Conservation (phyloP, 2,113 vertebrate genomes). For the Glaucidium brasilianum region DNA sequence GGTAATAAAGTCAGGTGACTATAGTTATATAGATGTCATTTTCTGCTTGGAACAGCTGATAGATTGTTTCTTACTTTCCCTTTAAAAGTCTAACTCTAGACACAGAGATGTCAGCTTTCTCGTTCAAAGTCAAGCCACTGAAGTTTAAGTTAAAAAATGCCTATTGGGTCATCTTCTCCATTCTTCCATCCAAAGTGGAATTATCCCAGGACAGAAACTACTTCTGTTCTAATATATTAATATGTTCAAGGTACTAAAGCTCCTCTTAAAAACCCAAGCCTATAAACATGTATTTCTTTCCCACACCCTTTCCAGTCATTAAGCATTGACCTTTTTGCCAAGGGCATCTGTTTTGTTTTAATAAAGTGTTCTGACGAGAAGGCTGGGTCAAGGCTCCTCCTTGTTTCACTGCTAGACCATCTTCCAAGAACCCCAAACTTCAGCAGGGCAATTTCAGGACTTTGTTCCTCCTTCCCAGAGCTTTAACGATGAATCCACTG, state of each 20-base stretch:
- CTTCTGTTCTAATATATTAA: not conserved
- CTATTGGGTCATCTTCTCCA: not conserved
- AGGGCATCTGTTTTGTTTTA: slow-evolving; percentile 8
- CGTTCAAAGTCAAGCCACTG: not conserved
- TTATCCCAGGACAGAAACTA: not conserved
- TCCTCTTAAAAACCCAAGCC: not conserved
- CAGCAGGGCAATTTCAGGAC: not conserved
- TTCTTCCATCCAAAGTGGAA: not conserved
- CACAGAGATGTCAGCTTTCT: not conserved
- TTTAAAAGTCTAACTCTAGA: not conserved
- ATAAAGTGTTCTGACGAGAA: not conserved
- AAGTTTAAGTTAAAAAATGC: not conserved
- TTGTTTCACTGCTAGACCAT: not conserved
- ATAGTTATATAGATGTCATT: not conserved
- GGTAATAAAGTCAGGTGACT: not conserved
- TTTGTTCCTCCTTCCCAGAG: not conserved
- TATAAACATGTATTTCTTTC: slow-evolving; percentile 18
- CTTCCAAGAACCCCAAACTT: not conserved
- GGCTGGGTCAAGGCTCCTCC: not conserved
- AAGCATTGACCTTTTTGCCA: not conserved
- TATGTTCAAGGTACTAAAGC: not conserved
- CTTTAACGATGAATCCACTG: not conserved
- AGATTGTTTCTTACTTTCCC: not conserved
- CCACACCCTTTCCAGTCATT: not conserved
- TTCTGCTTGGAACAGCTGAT: not conserved